Evolutionary conservation across 2,888 invertebrate genomes (phyloP).

Genomic region (Crioceris asparagi): DNA sequence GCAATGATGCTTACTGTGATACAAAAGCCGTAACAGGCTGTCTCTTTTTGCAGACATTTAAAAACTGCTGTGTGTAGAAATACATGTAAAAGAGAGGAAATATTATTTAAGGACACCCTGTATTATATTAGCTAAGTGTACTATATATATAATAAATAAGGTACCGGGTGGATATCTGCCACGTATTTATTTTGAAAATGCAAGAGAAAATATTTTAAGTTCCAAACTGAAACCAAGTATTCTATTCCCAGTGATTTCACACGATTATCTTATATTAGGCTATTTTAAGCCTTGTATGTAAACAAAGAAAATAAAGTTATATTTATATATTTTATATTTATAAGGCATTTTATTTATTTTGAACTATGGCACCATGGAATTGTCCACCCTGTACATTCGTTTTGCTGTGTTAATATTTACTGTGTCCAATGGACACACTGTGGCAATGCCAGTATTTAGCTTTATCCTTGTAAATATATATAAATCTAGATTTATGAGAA

Average conservation of each 20-base stretch:
- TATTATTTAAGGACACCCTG: slow-evolving; percentile 10
- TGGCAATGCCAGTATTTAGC: slow-evolving; percentile 38
- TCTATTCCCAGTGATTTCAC: no score
- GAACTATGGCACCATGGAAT: no score
- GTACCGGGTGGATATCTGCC: background rate
- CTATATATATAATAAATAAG: slow-evolving; percentile 21
- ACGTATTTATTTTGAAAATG: background rate
- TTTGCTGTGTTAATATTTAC: slow-evolving; percentile 20
- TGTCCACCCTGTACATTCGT: slow-evolving; percentile 9
- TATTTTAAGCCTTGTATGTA: no score
- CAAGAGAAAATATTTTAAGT: no score
- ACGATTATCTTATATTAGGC: no score
- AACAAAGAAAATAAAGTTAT: no score
- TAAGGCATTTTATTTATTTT: no score
- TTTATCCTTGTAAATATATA: slow-evolving; percentile 26
- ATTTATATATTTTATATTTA: no score
- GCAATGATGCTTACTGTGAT: slow-evolving; percentile 41
- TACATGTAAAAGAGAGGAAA: background rate
- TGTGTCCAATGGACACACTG: slow-evolving; percentile 32
- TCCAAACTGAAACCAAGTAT: no score
- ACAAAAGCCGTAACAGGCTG: slow-evolving; percentile 38
- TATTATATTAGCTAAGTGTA: slow-evolving; percentile 33
- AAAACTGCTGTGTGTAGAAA: slow-evolving; percentile 5
- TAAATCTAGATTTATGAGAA: slow-evolving; percentile 14
- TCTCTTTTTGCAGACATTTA: slow-evolving; percentile 17